phyloP scores from a whole-genome alignment of 2,113 vertebrate genomes.

The Forbesichthys papilliferus region DNA sequence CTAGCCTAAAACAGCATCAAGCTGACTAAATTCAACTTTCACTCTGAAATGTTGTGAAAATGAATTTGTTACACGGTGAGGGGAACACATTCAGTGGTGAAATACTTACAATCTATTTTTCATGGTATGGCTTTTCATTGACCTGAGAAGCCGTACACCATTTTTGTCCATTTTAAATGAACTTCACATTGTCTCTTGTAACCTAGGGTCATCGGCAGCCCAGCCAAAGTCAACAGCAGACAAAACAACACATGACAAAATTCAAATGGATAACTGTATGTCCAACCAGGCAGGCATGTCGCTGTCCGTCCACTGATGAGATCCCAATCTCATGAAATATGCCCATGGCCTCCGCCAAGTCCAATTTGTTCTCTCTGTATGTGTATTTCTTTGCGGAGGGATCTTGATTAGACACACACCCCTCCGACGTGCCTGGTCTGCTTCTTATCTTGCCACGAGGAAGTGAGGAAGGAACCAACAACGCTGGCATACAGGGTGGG shows the following conservation, averaged over 20 bases:
- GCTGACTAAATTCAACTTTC: slow-evolving; percentile 46
- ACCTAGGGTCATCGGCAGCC: slow-evolving; percentile 12
- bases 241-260: background rate
- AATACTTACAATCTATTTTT: slow-evolving; percentile 36
- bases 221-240: slow-evolving; percentile 25
- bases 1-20: slow-evolving; percentile 51
- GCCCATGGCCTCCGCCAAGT: slow-evolving; percentile 47
- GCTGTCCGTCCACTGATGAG: slow-evolving; percentile 25
- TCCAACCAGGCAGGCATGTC: slow-evolving; percentile 22
- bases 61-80: slow-evolving; percentile 50
- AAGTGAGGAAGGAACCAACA: slow-evolving; percentile 64
- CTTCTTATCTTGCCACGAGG: slow-evolving; percentile 57
- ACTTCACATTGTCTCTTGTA: slow-evolving; percentile 1
- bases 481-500: slow-evolving; percentile 51
- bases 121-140: background rate
- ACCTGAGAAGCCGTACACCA: slow-evolving; percentile 1
- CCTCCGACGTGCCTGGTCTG: slow-evolving; percentile 41
- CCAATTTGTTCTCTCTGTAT: slow-evolving; percentile 51
- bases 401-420: slow-evolving; percentile 65
- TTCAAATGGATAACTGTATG: slow-evolving; percentile 39
- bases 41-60: slow-evolving; percentile 47
- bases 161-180: slow-evolving; percentile 6
- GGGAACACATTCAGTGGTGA: slow-evolving; percentile 41
- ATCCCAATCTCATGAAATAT: slow-evolving; percentile 52
- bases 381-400: slow-evolving; percentile 40